Evolutionary conservation across 2,888 invertebrate species (phyloP).

Genomic region (Drosophila silvestris): DNA sequence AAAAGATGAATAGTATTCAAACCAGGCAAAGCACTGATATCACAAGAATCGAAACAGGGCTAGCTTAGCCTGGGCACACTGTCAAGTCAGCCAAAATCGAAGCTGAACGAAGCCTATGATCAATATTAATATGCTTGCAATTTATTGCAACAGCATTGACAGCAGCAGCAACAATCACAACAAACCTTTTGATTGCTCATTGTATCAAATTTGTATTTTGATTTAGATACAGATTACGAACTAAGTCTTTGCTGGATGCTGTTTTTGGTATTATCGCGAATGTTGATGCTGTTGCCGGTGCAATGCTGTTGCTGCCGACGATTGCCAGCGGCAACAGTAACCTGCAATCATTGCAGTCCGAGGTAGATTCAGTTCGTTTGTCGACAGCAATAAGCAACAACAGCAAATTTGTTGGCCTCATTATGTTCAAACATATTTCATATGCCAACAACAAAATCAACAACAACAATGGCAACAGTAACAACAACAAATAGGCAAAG

Average conservation of each 20-base stretch:
- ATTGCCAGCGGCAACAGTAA: constrained; percentile 49
- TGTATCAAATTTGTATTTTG: constrained; percentile 74
- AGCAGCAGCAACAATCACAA: constrained; percentile 22
- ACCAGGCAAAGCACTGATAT: too few relatives aligned
- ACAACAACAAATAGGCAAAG: constrained; percentile 52
- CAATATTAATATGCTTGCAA: constrained; percentile 23
- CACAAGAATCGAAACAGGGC: background rate
- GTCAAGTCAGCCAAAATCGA: background rate
- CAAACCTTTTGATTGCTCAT: constrained; percentile 62
- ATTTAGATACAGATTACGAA: constrained; percentile 69
- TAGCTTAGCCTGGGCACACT: background rate
- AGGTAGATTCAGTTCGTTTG: constrained; percentile 54
- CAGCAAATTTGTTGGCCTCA: constrained; percentile 68
- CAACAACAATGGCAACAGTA: constrained; percentile 35
- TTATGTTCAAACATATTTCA: constrained; percentile 78
- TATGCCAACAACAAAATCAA: constrained; percentile 57
- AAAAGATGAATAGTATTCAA: background rate
- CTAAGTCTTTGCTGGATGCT: constrained; percentile 25
- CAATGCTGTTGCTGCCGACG: constrained; percentile 32
- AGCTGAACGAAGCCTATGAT: background rate
- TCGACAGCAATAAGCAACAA: constrained; percentile 43
- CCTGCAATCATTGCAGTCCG: constrained; percentile 63
- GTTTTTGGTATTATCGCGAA: constrained; percentile 20
- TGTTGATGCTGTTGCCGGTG: constrained; percentile 21
- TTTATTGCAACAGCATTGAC: constrained; percentile 33